These are phyloP conservation scores for Alouatta palliata DNA, from an alignment of 2,113 vertebrate species.

Conservation along the genomic window DNA sequence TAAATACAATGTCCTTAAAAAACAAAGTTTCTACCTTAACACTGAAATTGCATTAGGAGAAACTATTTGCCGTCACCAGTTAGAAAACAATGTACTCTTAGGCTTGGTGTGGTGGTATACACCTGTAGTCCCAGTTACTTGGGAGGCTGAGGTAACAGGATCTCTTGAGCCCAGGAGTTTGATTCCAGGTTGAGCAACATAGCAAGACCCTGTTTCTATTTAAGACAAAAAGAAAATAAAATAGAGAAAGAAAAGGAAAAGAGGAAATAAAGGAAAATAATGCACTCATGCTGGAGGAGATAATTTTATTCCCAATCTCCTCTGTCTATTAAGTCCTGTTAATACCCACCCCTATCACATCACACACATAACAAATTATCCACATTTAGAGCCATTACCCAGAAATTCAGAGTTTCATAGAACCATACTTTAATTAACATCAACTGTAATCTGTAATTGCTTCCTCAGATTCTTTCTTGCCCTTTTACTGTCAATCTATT, in stretches of 20 bases:
- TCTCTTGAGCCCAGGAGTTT: neutral
- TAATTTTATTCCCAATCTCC: conserved; percentile 23
- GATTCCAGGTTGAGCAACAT: neutral
- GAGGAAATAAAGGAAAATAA: neutral
- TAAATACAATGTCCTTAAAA: conserved; percentile 9
- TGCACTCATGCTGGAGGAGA: neutral
- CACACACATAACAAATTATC: neutral
- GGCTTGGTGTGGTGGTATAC: neutral
- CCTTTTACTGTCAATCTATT: conserved; percentile 41
- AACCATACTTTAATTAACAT: conserved; percentile 30
- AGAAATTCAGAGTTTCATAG: conserved; percentile 1
- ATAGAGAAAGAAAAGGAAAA: neutral
- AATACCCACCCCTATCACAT: neutral
- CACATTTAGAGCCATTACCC: neutral
- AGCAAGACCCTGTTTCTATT: neutral
- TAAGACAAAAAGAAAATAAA: neutral
- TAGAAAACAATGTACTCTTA: neutral
- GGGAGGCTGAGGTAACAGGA: neutral
- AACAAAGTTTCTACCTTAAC: neutral
- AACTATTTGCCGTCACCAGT: neutral
- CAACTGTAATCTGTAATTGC: conserved; percentile 32
- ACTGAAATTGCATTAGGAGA: neutral
- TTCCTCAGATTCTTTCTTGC: conserved; percentile 1
- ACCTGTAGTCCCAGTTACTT: neutral
- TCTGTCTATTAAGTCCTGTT: neutral